Conservation (phyloP, 2,113 vertebrate species). For the Octodon degus region DNA sequence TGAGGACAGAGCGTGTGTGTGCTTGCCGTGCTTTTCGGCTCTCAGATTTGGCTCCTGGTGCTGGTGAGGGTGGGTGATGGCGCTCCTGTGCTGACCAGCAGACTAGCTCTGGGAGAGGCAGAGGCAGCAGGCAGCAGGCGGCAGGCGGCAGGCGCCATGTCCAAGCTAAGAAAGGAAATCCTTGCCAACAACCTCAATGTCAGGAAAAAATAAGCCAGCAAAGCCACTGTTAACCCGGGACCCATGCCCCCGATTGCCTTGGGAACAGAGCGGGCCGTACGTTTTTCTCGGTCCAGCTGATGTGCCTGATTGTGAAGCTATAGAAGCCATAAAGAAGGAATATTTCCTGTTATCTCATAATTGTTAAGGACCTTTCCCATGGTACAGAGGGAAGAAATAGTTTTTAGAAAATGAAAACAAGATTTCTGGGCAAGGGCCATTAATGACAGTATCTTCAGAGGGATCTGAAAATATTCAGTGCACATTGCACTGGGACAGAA, state of each 20-base stretch:
- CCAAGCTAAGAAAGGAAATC: constrained; percentile 53
- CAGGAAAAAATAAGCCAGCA: constrained; percentile 38
- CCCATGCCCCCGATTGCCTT: constrained; percentile 54
- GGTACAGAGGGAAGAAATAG: constrained; percentile 38
- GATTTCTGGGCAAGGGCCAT: constrained; percentile 29
- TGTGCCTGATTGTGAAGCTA: constrained; percentile 29
- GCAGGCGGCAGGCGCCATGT: constrained; percentile 33
- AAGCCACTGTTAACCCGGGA: constrained; percentile 58
- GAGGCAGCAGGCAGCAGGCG: constrained; percentile 38
- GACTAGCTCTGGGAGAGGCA: constrained; percentile 15
- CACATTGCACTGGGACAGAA: too few relatives aligned
- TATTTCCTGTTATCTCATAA: constrained; percentile 17
- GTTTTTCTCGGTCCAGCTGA: constrained; percentile 53
- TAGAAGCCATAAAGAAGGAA: constrained; percentile 38
- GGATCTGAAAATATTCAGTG: neutral
- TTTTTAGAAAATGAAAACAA: constrained; percentile 42
- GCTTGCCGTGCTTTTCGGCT: neutral
- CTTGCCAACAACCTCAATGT: constrained; percentile 70
- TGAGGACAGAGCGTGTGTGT: neutral
- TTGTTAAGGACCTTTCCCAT: constrained; percentile 48
- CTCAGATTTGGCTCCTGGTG: neutral
- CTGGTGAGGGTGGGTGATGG: neutral
- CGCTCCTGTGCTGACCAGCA: neutral
- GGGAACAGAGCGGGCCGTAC: constrained; percentile 59
- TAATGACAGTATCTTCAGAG: constrained; percentile 28